Conservation (phyloP, 1,140 invertebrate genomes). For the Zelostemma sp. region DNA sequence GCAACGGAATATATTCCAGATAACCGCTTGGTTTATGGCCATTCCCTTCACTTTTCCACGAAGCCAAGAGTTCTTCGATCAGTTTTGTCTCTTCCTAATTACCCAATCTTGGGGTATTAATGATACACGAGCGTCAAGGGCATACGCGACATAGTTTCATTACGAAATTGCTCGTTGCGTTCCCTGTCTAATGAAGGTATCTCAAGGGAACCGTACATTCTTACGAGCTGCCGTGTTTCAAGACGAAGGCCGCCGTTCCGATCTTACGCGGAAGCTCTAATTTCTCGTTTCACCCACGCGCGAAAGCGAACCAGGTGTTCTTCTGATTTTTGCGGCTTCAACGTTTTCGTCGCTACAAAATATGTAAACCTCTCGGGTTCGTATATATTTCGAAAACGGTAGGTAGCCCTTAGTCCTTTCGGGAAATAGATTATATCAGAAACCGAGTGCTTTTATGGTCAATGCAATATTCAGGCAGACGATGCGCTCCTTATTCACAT, state of each 20-base stretch:
- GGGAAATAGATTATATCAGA: too few relatives aligned
- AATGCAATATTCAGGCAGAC: neutral
- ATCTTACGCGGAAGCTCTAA: neutral
- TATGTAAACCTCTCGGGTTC: too few relatives aligned
- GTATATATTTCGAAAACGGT: too few relatives aligned
- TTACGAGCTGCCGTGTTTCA: neutral
- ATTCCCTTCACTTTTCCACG: conserved; percentile 4
- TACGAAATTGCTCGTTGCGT: conserved; percentile 2
- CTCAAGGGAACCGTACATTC: neutral
- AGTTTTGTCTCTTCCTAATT: neutral
- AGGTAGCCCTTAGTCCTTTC: too few relatives aligned
- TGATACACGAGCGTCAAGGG: neutral
- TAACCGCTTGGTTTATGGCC: conserved; percentile 18
- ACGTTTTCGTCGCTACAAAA: too few relatives aligned
- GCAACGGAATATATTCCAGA: conserved; percentile 13
- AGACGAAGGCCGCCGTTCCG: neutral
- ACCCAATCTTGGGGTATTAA: neutral
- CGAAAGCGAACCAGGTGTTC: too few relatives aligned
- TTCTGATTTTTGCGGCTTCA: too few relatives aligned
- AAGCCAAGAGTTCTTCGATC: conserved; percentile 18
- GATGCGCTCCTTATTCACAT: neutral
- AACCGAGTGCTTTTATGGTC: neutral
- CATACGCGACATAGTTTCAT: neutral
- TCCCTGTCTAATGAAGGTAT: conserved; percentile 6
- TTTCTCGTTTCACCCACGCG: too few relatives aligned